Percentiles rank a stretch among this genome's conserved stretches.
Evolutionary conservation across 2,113 vertebrate genomes (phyloP).

Genomic region (Aleadryas rufinucha): DNA sequence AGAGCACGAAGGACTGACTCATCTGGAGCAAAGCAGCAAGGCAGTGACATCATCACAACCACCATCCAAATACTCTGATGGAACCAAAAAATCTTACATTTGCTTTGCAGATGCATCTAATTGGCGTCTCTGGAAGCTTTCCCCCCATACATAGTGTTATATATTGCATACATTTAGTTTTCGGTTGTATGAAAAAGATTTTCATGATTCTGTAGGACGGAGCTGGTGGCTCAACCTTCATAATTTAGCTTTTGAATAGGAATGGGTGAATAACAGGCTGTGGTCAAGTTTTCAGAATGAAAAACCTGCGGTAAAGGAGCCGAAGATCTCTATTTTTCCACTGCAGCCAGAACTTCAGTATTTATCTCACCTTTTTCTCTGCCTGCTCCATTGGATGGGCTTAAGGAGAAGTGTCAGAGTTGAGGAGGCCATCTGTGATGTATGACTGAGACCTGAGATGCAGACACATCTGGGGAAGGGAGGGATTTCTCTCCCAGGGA

Average conservation of each 20-base stretch:
- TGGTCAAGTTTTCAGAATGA: neutral
- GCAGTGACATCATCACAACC: neutral
- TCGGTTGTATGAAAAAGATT: neutral
- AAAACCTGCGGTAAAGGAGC: neutral
- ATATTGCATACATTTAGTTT: fast-evolving
- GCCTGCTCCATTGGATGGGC: neutral
- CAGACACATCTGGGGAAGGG: neutral
- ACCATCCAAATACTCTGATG: neutral
- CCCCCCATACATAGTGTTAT: fast-evolving
- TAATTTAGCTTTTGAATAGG: neutral
- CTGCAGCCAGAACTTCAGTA: neutral
- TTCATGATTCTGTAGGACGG: neutral
- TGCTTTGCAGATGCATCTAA: neutral
- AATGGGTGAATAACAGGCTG: neutral
- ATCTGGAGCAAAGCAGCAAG: neutral
- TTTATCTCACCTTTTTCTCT: neutral
- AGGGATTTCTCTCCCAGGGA: neutral
- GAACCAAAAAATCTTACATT: neutral
- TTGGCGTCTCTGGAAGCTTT: neutral
- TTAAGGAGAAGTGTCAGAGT: neutral
- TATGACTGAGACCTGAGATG: neutral
- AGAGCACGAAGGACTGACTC: neutral
- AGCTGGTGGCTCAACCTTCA: neutral
- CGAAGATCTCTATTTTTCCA: neutral
- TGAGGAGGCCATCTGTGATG: neutral